These are phyloP conservation scores for Hylyphantes graminicola DNA, from an alignment of 1,140 invertebrate genomes.

Conservation along the genomic window DNA sequence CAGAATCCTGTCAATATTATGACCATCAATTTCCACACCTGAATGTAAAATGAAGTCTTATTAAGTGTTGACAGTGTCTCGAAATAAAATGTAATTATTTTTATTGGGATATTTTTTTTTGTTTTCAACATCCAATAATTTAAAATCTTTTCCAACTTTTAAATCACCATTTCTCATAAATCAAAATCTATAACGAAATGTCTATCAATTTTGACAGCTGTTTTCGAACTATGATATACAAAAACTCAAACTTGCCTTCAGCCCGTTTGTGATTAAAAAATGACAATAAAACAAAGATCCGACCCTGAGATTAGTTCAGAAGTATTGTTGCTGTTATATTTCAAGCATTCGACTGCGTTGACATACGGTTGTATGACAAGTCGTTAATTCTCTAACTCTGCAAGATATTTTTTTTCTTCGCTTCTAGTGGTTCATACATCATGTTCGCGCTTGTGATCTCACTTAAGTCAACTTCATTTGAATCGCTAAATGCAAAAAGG, in stretches of 20 bases:
- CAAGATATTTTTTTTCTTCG: conserved; percentile 39
- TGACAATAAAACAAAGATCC: conserved; percentile 40
- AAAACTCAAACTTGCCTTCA: no score
- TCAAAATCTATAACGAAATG: conserved; percentile 31
- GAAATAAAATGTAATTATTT: no score
- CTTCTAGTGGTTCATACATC: conserved; percentile 54
- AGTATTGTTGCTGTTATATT: conserved; percentile 56
- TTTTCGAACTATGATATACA: conserved; percentile 34
- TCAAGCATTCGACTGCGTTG: conserved; percentile 54
- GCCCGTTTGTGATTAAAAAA: conserved; percentile 23
- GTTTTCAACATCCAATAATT: no score
- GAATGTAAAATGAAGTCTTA: no score
- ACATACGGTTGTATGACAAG: conserved; percentile 59
- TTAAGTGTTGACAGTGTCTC: no score
- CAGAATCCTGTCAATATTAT: no score
- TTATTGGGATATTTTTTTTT: no score
- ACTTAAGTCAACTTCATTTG: conserved; percentile 61
- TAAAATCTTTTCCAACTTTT: no score
- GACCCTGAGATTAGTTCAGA: conserved; percentile 42
- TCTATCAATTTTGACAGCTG: conserved; percentile 50
- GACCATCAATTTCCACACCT: no score
- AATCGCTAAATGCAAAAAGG: no score
- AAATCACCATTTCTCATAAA: conserved; percentile 19
- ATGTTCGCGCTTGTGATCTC: conserved; percentile 55
- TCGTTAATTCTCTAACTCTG: conserved; percentile 51